Percentiles rank a stretch among this genome's conserved stretches.
Conservation (phyloP, 2,113 vertebrate genomes). For the Picathartes gymnocephalus region DNA sequence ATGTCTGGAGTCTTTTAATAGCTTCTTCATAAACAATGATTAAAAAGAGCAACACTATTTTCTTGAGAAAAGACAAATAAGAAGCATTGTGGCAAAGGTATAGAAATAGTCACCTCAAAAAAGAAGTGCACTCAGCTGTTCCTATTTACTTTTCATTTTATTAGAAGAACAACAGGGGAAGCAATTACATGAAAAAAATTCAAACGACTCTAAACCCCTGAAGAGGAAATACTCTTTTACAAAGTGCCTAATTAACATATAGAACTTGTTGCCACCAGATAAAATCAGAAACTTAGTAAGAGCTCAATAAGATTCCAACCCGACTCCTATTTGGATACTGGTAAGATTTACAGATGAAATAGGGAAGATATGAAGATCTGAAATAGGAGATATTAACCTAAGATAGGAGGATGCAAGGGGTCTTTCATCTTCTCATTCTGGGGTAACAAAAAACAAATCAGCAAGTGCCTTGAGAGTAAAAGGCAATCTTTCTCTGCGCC, state of each 20-base stretch:
- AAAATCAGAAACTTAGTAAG: not conserved
- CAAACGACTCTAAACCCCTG: not conserved
- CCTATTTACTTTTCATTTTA: slow-evolving; percentile 39
- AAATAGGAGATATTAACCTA: not conserved
- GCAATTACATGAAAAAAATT: not conserved
- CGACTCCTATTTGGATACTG: not conserved
- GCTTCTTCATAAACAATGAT: slow-evolving; percentile 45
- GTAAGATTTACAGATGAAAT: not conserved
- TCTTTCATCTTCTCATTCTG: not conserved
- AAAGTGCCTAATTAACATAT: slow-evolving; percentile 4
- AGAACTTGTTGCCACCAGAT: not conserved
- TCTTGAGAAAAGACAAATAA: slow-evolving; percentile 47
- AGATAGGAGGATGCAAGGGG: not conserved
- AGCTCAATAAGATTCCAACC: not conserved
- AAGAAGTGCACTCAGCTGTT: not conserved
- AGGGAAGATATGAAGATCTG: not conserved
- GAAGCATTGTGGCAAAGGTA: not conserved
- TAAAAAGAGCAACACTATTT: slow-evolving; percentile 46
- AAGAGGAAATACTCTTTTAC: slow-evolving; percentile 6
- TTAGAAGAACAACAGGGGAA: slow-evolving; percentile 20
- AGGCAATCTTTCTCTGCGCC: not conserved
- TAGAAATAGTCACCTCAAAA: slow-evolving; percentile 7
- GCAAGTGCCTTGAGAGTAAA: not conserved
- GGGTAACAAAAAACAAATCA: not conserved
- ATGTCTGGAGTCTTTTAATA: slow-evolving; percentile 43